Base-by-base conservation (phyloP, 2,888 invertebrate species). In the Cosmia pyralina region DNA sequence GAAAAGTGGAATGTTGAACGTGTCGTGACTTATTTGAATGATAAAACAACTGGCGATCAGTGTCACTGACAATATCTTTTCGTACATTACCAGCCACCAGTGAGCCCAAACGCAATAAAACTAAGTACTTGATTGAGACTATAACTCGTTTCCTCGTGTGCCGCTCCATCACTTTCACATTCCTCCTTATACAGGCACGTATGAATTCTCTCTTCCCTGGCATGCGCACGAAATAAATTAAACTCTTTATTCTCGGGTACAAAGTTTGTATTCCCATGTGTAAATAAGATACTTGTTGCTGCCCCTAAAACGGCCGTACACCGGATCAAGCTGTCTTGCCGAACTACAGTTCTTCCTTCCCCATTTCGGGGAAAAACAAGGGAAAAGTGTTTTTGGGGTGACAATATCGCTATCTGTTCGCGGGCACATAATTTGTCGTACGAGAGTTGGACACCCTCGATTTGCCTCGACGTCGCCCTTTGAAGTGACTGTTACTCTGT, bases 281-380 rank as follows among this genome's bases (percentile, higher is more conserved):
- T 82, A 83, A 78, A 84, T 79, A 76, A 76, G 81, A 87, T 91
- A 95, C 95, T 94, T 95, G 95, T 95, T 95, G 95, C 95, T 95
- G 93, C 89, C 91, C 91, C 91, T 90, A 86, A 90, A 91, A 90
- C 89, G 91, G 89, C 88, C 90, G 89, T 89, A 87, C 88, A 87
- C 91, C 91, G 93, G 94, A 94, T 94, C 95, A 94, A 95, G 94
- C 93, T 94, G 95, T 94, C 94, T 94, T 92, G 90, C 89, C 91
- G 91, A 93, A 92, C 93, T 92, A 93, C 92, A 88, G 87, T 90
- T 93, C 91, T 92, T 92, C 92, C 92, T 92, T 92, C 91, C 91
- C 91, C 89, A 91, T 93, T 94, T 93, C 92, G 87, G 86, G 89
- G 86, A 89, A 90, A 93, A 94, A 94, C 92, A 93, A 93, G 91